phyloP scores from a whole-genome alignment of 2,888 invertebrate species.

The Oasisia sp. region DNA sequence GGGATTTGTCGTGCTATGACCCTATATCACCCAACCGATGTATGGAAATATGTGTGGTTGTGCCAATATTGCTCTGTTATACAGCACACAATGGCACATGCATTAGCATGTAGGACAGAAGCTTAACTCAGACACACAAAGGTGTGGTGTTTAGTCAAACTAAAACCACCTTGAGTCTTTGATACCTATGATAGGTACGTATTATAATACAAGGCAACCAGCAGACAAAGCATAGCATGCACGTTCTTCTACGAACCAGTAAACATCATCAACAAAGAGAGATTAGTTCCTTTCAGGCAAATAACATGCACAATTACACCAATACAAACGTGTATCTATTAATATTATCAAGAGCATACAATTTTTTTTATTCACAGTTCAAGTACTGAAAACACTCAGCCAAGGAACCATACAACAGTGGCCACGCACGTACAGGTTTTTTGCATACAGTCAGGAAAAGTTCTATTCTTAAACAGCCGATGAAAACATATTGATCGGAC shows the following conservation, averaged over 20 bases:
- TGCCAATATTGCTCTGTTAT: neutral
- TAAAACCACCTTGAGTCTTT: neutral
- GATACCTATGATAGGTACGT: neutral
- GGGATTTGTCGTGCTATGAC: neutral
- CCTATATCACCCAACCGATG: neutral
- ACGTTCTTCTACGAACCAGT: neutral
- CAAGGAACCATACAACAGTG: neutral
- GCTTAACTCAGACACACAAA: neutral
- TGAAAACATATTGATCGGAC: neutral
- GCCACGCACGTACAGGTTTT: neutral
- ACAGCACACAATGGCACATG: neutral
- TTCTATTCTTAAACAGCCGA: neutral
- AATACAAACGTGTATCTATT: neutral
- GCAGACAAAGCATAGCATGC: constrained; percentile 1
- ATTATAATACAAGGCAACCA: neutral
- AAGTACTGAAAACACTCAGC: neutral
- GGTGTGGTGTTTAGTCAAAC: neutral
- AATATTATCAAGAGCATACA: neutral
- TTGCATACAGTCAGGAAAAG: neutral
- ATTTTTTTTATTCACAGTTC: neutral
- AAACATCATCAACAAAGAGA: neutral
- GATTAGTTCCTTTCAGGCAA: neutral
- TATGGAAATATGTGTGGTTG: neutral
- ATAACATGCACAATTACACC: neutral
- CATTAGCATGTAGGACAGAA: neutral